Percentiles rank a stretch among this genome's conserved stretches.
phyloP scores from a whole-genome alignment of 2,888 invertebrate genomes.

The Anaspis maculata region DNA sequence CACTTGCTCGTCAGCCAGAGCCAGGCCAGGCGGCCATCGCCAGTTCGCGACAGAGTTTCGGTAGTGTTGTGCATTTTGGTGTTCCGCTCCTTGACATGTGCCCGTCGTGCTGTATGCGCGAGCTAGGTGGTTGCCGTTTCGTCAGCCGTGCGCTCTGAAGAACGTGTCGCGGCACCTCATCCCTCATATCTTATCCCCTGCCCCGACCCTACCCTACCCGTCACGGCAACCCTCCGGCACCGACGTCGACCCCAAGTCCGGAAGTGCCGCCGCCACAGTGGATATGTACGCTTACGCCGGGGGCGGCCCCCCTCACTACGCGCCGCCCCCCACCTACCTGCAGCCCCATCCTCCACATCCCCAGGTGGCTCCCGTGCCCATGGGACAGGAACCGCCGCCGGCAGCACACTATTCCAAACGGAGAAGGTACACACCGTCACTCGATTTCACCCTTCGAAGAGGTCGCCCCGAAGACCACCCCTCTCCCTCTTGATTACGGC shows the following conservation, averaged over 20 bases:
- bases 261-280: conserved; percentile 15
- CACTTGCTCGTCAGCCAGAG: no score
- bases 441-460: no score
- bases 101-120: conserved; percentile 3
- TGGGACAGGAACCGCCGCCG: conserved; percentile 27
- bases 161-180: background rate
- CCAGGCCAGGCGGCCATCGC: conserved; percentile 13
- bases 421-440: conserved; percentile 41
- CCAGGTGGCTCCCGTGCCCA: conserved; percentile 26
- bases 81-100: conserved; percentile 10
- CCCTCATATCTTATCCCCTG: background rate
- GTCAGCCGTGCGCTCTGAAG: background rate
- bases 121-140: conserved; percentile 1
- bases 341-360: conserved; percentile 38
- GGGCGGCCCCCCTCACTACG: conserved; percentile 42
- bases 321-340: conserved; percentile 42
- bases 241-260: background rate
- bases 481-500: no score
- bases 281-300: conserved; percentile 45
- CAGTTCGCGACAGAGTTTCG: conserved; percentile 9
- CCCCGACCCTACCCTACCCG: background rate
- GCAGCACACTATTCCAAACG: conserved; percentile 43
- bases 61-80: conserved; percentile 6
- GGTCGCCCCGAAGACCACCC: no score
- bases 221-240: background rate